phyloP scores from a whole-genome alignment of 1,140 invertebrate genomes.

The Scaptomyza pallida region DNA sequence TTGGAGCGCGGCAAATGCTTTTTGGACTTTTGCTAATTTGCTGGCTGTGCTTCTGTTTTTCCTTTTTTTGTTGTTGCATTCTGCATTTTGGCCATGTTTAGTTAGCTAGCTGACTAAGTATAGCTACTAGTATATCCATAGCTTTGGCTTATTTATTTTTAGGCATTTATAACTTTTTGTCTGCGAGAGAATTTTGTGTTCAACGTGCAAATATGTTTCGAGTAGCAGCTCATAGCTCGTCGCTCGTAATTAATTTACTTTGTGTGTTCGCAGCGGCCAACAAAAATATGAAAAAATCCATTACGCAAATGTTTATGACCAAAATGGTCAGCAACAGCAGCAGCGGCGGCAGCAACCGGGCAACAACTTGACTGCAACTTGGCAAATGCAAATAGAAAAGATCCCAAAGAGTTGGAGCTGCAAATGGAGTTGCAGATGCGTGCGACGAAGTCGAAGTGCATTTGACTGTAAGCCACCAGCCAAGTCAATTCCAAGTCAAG shows the following conservation, averaged over 20 bases:
- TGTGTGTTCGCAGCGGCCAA: slow-evolving; percentile 77
- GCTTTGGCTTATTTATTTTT: slow-evolving; percentile 69
- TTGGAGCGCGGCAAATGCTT: slow-evolving; percentile 50
- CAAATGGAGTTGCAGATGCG: slow-evolving; percentile 66
- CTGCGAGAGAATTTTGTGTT: slow-evolving; percentile 37
- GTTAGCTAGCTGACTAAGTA: slow-evolving; percentile 16
- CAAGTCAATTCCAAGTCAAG: slow-evolving; percentile 43
- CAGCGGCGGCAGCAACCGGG: slow-evolving; percentile 29
- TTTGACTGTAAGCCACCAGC: slow-evolving; percentile 52
- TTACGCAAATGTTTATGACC: slow-evolving; percentile 83
- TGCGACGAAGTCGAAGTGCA: slow-evolving; percentile 58
- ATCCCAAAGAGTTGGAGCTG: slow-evolving; percentile 60
- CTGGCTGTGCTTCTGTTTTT: slow-evolving; percentile 71
- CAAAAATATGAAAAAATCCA: slow-evolving; percentile 78
- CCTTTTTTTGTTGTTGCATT: no score
- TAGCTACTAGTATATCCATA: slow-evolving; percentile 11
- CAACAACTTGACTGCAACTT: slow-evolving; percentile 19
- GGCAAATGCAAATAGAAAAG: slow-evolving; percentile 77
- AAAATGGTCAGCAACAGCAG: slow-evolving; percentile 69
- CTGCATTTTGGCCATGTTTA: slow-evolving; percentile 49
- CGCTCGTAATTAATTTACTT: slow-evolving; percentile 82
- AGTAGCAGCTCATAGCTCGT: slow-evolving; percentile 25
- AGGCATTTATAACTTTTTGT: slow-evolving; percentile 72
- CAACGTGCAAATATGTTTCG: slow-evolving; percentile 32
- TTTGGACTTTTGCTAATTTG: slow-evolving; percentile 78